These are phyloP conservation scores for Heterohyrax brucei DNA, from an alignment of 2,797 vertebrate genomes.

Conservation along the genomic window DNA sequence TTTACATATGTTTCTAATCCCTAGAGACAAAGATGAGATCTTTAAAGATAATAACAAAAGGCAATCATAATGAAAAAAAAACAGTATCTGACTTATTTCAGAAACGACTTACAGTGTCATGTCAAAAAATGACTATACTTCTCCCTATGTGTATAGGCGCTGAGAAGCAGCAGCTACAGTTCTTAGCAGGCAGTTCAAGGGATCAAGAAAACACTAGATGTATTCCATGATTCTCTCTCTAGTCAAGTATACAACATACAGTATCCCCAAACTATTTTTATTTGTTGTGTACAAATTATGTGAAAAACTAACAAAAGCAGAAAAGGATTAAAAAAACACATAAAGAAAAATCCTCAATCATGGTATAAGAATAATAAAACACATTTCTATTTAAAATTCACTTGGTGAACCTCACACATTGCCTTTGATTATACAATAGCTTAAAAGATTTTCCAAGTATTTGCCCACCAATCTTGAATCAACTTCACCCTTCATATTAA, in stretches of 20 bases:
- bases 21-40: no score
- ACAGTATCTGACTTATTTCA: no score
- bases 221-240: conserved; percentile 33
- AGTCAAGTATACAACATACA: conserved; percentile 34
- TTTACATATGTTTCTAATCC: no score
- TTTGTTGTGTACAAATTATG: conserved; percentile 49
- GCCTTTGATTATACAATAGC: conserved; percentile 18
- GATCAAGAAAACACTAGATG: conserved; percentile 60
- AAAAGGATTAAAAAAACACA: neutral
- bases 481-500: conserved; percentile 73
- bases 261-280: conserved; percentile 54
- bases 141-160: neutral
- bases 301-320: conserved; percentile 63
- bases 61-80: no score
- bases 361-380: conserved; percentile 27
- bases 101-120: no score
- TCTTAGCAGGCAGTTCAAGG: conserved; percentile 29
- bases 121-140: conserved; percentile 23
- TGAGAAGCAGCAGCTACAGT: neutral
- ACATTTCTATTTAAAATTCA: conserved; percentile 72
- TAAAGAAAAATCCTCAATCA: neutral
- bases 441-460: conserved; percentile 57
- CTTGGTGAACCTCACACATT: conserved; percentile 37
- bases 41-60: no score
- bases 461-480: conserved; percentile 61